phyloP scores from a whole-genome alignment of 1,140 invertebrate genomes.

The Papilio polytes region DNA sequence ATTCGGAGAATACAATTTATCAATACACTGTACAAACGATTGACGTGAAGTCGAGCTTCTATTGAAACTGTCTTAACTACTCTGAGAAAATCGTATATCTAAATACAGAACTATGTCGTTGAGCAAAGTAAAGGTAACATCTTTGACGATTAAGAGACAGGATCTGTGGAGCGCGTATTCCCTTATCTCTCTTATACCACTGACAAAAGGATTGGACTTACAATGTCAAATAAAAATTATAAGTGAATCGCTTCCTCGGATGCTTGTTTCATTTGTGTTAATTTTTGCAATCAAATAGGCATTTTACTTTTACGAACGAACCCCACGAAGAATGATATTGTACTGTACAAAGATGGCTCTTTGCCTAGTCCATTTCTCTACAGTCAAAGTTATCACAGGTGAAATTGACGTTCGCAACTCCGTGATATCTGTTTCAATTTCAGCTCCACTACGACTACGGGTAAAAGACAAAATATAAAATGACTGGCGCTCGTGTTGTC shows the following conservation, averaged over 20 bases:
- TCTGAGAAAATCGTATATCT: neutral
- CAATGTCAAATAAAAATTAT: too few species aligned
- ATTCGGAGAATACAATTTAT: too few species aligned
- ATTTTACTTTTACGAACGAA: neutral
- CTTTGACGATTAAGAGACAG: neutral
- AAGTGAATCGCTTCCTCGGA: too few species aligned
- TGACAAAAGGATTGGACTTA: too few species aligned
- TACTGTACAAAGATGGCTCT: neutral
- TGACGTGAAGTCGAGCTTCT: neutral
- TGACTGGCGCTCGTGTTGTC: conserved; percentile 5
- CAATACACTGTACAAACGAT: neutral
- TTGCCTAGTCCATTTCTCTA: neutral
- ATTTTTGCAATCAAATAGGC: neutral
- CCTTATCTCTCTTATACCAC: too few species aligned
- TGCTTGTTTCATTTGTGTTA: neutral
- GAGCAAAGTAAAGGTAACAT: neutral
- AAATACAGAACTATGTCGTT: conserved; percentile 2
- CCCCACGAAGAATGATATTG: neutral
- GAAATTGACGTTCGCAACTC: conserved; percentile 36
- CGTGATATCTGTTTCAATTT: conserved; percentile 33
- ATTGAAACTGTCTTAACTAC: neutral
- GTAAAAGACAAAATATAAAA: conserved; percentile 36
- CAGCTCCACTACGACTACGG: conserved; percentile 11
- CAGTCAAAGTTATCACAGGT: conserved; percentile 12
- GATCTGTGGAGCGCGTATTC: neutral